Evolutionary conservation across 2,888 invertebrate genomes (phyloP), one percentile per base, ranked within the genome.

Genomic region (Tipula unca): DNA sequence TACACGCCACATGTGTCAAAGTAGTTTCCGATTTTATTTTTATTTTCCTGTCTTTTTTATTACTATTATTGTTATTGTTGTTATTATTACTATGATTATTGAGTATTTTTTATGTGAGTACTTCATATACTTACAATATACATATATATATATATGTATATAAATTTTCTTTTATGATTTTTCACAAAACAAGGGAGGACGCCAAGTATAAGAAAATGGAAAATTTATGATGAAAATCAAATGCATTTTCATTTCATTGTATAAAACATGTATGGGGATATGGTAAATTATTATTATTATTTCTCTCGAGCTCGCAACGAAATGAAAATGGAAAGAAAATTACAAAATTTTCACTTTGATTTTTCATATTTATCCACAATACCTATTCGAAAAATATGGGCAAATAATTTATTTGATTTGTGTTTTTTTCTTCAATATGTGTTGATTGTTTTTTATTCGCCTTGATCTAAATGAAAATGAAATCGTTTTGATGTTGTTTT

Each of bases 1-100:
- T 69, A 69, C 69, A 69, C 69, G 69, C 69, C 69, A 69, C 69
- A 69, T 69, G 69, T 69, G 69, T 69, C 69, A 69, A 69, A 69
- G 69, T 69, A 69, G 69, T 69, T 69, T 69, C 69, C 69, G 69
- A 69, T 69, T 69, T 69, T 69, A 25, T 69, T 69, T 69, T 69
- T 69, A 25, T 69, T 69, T 48, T 48, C 48, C 48, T 48, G 39
- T 39, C 39, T 39, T 39, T n/a, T 39, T 39, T 39, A 39, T 39
- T 39, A 39, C n/a, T 69, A 69, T 69, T 69, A 69, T 13, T 69
- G 25, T 69, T 69, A 69, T 69, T 69, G 69, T 69, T 69, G 69
- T 69, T 69, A 69, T 69, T 69, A 69, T 69, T 69, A 69, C 69
- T 69, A 25, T 69, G 69, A 69, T 69, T 69, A 69, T 69, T 69